phyloP scores from a whole-genome alignment of 2,888 invertebrate species.

The Sesamia inferens region DNA sequence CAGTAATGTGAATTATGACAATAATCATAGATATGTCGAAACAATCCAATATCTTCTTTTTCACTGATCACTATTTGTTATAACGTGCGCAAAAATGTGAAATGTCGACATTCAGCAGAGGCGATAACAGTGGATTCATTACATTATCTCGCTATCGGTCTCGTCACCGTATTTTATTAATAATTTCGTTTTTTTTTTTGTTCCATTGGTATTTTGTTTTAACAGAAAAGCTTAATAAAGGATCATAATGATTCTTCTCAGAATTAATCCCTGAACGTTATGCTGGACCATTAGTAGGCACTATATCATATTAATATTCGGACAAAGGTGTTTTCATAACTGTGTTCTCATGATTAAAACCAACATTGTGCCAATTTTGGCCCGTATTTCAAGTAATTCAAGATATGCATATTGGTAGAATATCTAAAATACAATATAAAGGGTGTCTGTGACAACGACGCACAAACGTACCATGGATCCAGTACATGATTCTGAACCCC shows the following conservation, averaged over 20 bases:
- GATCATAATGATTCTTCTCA: background rate
- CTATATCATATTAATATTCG: background rate
- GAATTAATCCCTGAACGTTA: background rate
- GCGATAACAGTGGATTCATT: conserved; percentile 69
- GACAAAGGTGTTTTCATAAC: background rate
- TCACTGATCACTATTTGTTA: conserved; percentile 15
- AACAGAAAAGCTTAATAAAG: background rate
- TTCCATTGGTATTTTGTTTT: background rate
- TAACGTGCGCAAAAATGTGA: conserved; percentile 53
- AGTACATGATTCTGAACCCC: too few relatives aligned
- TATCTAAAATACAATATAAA: too few relatives aligned
- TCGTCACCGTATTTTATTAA: conserved; percentile 4
- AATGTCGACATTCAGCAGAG: conserved; percentile 60
- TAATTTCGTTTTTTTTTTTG: background rate
- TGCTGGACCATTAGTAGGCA: background rate
- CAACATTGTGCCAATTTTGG: background rate
- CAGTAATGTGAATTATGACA: background rate
- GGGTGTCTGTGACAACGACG: too few relatives aligned
- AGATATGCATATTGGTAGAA: background rate
- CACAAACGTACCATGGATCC: too few relatives aligned
- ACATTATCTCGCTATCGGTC: conserved; percentile 59
- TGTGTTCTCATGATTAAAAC: background rate
- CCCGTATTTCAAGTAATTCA: background rate
- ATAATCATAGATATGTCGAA: background rate
- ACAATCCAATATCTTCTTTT: background rate